Conservation (phyloP, 2,797 vertebrate species). For the Acanthurus lineatus region DNA sequence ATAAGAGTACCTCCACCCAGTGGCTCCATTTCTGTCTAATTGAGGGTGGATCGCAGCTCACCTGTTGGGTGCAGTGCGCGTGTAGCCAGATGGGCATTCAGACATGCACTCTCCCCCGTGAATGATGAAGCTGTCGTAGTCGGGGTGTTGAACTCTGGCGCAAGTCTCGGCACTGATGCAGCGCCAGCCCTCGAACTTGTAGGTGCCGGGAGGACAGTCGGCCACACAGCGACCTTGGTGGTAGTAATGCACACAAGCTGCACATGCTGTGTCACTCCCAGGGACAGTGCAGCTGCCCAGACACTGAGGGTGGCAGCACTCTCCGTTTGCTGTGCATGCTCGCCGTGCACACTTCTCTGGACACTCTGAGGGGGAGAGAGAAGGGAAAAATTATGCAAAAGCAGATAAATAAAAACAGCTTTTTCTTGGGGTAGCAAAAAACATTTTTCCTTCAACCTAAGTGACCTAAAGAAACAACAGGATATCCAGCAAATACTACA, state of each 20-base stretch:
- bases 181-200: constrained; percentile 96
- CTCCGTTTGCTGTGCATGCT: constrained; percentile 89
- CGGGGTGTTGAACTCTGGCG: constrained; percentile 87
- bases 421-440: not conserved
- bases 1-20: constrained; percentile 17
- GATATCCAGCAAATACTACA: not conserved
- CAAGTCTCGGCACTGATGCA: constrained; percentile 93
- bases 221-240: constrained; percentile 91
- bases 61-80: constrained; percentile 90
- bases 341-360: constrained; percentile 88
- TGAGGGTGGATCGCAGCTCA: constrained; percentile 66
- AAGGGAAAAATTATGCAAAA: not conserved
- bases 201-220: constrained; percentile 91
- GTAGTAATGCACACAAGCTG: constrained; percentile 94
- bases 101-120: constrained; percentile 94
- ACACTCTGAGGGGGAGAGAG: constrained; percentile 86
- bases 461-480: not conserved
- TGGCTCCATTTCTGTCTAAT: not conserved
- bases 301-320: constrained; percentile 97
- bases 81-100: constrained; percentile 95
- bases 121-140: constrained; percentile 90
- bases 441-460: not conserved
- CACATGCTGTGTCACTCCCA: constrained; percentile 88
- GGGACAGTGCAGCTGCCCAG: constrained; percentile 93
- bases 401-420: not conserved